A percentile compares a stretch with the other conserved stretches of the same genome.
These are phyloP conservation scores for Hipposideros armiger DNA, from an alignment of 2,113 vertebrate species.

Conservation along the genomic window DNA sequence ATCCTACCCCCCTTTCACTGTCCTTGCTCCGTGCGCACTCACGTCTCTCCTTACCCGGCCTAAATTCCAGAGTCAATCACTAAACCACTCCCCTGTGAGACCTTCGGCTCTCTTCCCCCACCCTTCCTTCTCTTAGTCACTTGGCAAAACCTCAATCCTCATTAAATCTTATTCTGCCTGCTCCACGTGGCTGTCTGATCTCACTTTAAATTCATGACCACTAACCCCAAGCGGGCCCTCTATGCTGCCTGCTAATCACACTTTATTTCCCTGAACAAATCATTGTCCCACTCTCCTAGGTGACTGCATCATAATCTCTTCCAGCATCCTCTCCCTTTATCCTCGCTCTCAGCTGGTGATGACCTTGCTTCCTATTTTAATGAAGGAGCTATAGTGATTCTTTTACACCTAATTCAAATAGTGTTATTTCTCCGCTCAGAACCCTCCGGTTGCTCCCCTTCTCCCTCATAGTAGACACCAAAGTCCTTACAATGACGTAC, in stretches of 20 bases:
- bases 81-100: background rate
- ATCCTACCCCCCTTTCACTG: background rate
- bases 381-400: conserved; percentile 7
- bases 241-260: background rate
- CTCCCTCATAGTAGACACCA: background rate
- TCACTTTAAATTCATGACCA: conserved; percentile 53
- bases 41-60: background rate
- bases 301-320: background rate
- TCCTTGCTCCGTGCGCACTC: background rate
- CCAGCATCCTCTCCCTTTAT: background rate
- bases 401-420: conserved; percentile 32
- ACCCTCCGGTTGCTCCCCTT: background rate
- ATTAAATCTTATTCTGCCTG: background rate
- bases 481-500: background rate
- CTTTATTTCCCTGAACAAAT: background rate
- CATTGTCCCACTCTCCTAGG: background rate
- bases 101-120: background rate
- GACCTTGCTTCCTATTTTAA: conserved; percentile 21
- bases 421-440: conserved; percentile 9
- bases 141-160: conserved; percentile 5
- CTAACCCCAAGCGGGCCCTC: background rate
- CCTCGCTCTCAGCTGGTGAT: background rate
- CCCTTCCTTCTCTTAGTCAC: background rate
- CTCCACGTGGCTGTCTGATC: background rate
- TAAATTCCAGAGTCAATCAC: background rate